Evolutionary conservation across 30 jellyfish, hydroid and myxozoan genomes (phyloP), one percentile per base, ranked within the genome.

Genomic region (Mastigias papua): DNA sequence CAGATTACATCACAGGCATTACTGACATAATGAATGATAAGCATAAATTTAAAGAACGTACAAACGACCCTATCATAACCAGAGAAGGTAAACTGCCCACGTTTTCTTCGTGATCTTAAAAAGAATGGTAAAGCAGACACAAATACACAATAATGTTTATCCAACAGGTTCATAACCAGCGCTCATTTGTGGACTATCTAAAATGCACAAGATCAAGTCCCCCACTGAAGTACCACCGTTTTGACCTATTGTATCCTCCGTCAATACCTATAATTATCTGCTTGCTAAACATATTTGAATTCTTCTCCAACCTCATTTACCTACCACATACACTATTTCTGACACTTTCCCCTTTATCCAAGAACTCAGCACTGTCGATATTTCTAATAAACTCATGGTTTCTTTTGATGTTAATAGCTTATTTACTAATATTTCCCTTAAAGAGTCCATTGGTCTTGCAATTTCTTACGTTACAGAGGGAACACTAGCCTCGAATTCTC

Each of bases 171-270:
- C n/a, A n/a, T n/a, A n/a, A n/a, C n/a, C n/a, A n/a, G n/a, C n/a
- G 0, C 54, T 4, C 13, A 42, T 42, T 42, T 42, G 13, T 42
- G 54, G 13, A 4, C 13, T 42, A 15, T 42, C 54, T 42, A 42
- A 42, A 42, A 42, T 73, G 85, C 73, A 61, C 17, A 61, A 61
- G 34, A 61, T 61, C 17, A 10, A 27, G 20, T 27, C 73, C 73
- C 20, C 73, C 17, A 61, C 7, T 27, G 7, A 9, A 6, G 20
- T 27, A n/a, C 73, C 73, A n/a, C 73, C 73, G 30, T 61, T 61
- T 61, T 6, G 73, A n/a, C 73, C 73, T 27, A 61, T 61, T n/a
- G 73, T 61, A 19, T 61, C 73, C 73, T 61, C 73, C 17, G 34
- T 61, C 10, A 61, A 27, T n/a, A 61, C 73, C 17, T 61, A 61